These are phyloP conservation scores for Sardina pilchardus DNA, from an alignment of 2,113 vertebrate genomes.

Conservation along the genomic window DNA sequence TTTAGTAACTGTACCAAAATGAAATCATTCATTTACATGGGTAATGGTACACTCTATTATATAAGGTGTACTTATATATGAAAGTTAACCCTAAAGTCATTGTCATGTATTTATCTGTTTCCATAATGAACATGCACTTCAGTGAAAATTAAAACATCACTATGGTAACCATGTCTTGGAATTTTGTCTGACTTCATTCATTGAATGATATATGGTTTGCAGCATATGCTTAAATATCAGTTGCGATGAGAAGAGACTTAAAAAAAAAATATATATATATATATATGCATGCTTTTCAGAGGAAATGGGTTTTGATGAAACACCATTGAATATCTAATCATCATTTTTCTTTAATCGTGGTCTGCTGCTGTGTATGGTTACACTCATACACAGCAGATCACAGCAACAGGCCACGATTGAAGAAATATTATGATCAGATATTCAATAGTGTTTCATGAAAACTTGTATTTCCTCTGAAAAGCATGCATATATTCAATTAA, in stretches of 20 bases:
- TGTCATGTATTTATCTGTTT: constrained; percentile 35
- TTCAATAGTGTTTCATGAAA: too few species aligned
- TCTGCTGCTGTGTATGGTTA: too few species aligned
- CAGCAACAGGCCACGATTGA: too few species aligned
- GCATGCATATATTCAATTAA: too few species aligned
- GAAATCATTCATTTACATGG: background rate
- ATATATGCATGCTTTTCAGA: too few species aligned
- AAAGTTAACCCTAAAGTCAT: constrained; percentile 23
- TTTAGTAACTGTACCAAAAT: background rate
- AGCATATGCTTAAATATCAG: background rate
- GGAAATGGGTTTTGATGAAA: too few species aligned
- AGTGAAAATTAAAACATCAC: constrained; percentile 13
- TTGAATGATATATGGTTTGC: background rate
- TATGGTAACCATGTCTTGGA: background rate
- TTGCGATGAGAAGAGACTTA: background rate
- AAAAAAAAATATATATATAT: too few species aligned
- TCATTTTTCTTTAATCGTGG: too few species aligned
- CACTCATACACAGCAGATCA: too few species aligned
- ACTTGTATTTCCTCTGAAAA: too few species aligned
- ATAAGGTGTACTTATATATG: constrained; percentile 45
- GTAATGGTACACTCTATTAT: constrained; percentile 52
- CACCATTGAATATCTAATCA: too few species aligned
- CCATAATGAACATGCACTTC: constrained; percentile 35
- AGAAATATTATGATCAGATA: too few species aligned
- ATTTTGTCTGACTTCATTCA: background rate